A percentile compares a stretch with the other conserved stretches of the same genome.
Conservation (phyloP, 2,797 vertebrate genomes). For the Choloepus didactylus region DNA sequence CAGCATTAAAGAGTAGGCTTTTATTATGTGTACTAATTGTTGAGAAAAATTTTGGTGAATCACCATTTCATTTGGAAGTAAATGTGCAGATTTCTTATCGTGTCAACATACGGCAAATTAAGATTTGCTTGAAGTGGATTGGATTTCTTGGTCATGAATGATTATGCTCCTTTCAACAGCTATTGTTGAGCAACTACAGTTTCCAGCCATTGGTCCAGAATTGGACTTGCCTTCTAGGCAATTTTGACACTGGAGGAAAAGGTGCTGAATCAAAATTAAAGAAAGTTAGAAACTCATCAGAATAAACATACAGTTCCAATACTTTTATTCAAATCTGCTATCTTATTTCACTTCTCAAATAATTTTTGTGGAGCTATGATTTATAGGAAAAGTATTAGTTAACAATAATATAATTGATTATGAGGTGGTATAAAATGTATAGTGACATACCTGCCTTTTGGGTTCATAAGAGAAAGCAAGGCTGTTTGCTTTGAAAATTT, state of each 20-base stretch:
- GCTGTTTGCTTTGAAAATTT: neutral
- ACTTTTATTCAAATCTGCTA: neutral
- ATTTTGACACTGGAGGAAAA: neutral
- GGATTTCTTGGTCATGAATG: neutral
- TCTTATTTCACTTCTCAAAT: neutral
- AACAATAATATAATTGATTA: rapidly evolving
- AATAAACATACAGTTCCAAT: neutral
- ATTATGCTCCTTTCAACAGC: too few relatives aligned
- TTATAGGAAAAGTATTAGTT: neutral
- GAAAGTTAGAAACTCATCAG: neutral
- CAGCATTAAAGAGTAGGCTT: neutral
- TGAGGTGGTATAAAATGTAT: neutral
- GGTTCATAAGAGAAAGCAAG: neutral
- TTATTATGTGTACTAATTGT: neutral
- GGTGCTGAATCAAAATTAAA: neutral
- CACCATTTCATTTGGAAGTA: neutral
- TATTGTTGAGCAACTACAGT: rapidly evolving
- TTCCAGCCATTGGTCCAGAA: neutral
- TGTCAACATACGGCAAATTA: neutral
- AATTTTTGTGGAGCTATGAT: neutral
- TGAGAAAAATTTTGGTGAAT: neutral
- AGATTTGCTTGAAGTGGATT: too few relatives aligned
- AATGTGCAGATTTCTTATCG: neutral
- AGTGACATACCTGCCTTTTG: neutral
- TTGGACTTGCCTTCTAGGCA: neutral